A percentile compares a stretch with the other conserved stretches of the same genome.
phyloP scores from a whole-genome alignment of 2,888 invertebrate species.

The Drosophila parthenogenetica region DNA sequence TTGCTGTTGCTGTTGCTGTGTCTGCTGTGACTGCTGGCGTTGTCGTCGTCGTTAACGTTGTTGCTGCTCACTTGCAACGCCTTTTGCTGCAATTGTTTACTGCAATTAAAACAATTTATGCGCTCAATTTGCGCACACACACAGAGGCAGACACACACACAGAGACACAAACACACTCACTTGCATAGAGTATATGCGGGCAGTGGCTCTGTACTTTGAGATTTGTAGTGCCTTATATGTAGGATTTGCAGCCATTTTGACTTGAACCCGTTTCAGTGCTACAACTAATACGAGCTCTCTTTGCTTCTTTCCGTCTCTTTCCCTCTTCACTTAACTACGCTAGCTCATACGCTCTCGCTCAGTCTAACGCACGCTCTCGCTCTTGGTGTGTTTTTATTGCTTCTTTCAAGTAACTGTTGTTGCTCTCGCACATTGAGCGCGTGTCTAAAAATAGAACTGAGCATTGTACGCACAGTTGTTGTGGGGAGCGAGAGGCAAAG shows the following conservation, averaged over 20 bases:
- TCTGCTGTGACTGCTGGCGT: not conserved
- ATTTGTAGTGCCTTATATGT: slow-evolving; percentile 43
- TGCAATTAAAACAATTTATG: slow-evolving; percentile 77
- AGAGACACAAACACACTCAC: not conserved
- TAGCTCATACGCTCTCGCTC: not conserved
- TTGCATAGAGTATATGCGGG: slow-evolving; percentile 5
- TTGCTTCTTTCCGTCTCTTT: not conserved
- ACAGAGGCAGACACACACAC: slow-evolving; percentile 17
- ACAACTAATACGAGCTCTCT: slow-evolving; percentile 3
- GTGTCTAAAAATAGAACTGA: slow-evolving; percentile 70
- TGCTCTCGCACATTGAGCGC: slow-evolving; percentile 54
- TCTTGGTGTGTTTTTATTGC: slow-evolving; percentile 31
- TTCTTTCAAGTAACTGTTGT: slow-evolving; percentile 38
- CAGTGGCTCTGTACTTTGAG: slow-evolving; percentile 45
- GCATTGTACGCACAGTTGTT: slow-evolving; percentile 51
- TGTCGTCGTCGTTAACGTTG: slow-evolving; percentile 4
- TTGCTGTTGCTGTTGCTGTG: slow-evolving; percentile 11
- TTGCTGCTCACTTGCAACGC: slow-evolving; percentile 45
- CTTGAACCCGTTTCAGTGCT: slow-evolving; percentile 45
- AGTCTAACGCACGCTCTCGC: slow-evolving; percentile 19
- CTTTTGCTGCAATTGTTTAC: slow-evolving; percentile 56
- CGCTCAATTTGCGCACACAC: slow-evolving; percentile 68
- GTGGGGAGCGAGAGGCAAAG: not conserved
- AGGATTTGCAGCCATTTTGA: slow-evolving; percentile 56
- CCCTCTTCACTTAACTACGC: not conserved